phyloP scores from a whole-genome alignment of 2,113 vertebrate species.

The Progne subis region DNA sequence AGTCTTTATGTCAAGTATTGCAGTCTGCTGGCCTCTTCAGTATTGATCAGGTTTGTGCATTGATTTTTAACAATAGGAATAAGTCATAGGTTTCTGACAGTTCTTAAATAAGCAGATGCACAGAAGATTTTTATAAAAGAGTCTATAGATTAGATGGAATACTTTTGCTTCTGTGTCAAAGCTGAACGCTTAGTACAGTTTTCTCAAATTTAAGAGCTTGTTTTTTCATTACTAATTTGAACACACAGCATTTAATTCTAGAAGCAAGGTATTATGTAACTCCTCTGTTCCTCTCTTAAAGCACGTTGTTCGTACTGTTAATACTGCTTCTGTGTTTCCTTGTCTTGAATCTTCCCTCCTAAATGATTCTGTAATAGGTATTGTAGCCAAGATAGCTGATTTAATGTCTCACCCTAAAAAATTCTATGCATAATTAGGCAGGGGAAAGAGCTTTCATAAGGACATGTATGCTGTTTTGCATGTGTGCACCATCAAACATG shows the following conservation, averaged over 20 bases:
- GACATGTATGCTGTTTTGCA: accelerated
- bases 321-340: not conserved
- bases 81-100: not conserved
- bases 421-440: not conserved
- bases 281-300: not conserved
- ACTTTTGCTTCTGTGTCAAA: not conserved
- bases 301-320: not conserved
- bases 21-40: conserved; percentile 96
- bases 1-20: conserved; percentile 92
- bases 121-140: not conserved
- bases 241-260: not conserved
- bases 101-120: not conserved
- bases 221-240: not conserved
- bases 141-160: not conserved
- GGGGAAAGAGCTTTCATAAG: not conserved
- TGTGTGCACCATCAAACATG: not conserved
- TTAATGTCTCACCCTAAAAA: not conserved
- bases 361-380: not conserved
- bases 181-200: not conserved
- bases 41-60: conserved; percentile 87
- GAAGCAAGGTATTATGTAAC: not conserved
- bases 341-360: not conserved
- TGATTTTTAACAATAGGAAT: not conserved
- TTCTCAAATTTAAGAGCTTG: not conserved
- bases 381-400: not conserved